A percentile compares a stretch with the other conserved stretches of the same genome.
Conservation (phyloP, 2,113 vertebrate species). For the Capreolus pygargus region DNA sequence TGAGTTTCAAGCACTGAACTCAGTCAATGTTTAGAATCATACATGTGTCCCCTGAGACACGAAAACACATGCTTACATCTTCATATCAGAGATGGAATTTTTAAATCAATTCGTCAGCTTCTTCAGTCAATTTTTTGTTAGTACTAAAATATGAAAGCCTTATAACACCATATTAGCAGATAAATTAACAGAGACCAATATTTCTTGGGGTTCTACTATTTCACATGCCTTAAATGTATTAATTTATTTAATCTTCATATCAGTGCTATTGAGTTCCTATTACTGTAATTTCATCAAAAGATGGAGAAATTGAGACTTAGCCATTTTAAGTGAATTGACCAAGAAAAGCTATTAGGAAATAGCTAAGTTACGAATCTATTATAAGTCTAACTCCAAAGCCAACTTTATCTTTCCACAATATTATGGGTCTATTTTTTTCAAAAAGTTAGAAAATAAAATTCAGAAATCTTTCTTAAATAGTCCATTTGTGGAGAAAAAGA, state of each 20-base stretch:
- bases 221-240: neutral
- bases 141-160: neutral
- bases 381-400: neutral
- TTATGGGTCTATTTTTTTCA: neutral
- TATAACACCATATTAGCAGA: neutral
- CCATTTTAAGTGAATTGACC: neutral
- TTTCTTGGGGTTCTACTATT: neutral
- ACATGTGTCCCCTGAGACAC: neutral
- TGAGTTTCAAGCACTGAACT: neutral
- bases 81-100: neutral
- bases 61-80: neutral
- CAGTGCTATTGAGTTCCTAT: neutral
- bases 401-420: neutral
- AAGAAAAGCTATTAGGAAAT: neutral
- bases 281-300: neutral
- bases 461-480: neutral
- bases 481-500: slow-evolving; percentile 12
- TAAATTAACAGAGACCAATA: neutral
- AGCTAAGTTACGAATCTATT: neutral
- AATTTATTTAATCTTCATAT: neutral
- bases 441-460: neutral
- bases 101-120: neutral
- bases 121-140: neutral
- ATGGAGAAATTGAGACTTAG: neutral
- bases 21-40: neutral